phyloP scores from a whole-genome alignment of 1,140 invertebrate species.

The Nylanderia fulva region DNA sequence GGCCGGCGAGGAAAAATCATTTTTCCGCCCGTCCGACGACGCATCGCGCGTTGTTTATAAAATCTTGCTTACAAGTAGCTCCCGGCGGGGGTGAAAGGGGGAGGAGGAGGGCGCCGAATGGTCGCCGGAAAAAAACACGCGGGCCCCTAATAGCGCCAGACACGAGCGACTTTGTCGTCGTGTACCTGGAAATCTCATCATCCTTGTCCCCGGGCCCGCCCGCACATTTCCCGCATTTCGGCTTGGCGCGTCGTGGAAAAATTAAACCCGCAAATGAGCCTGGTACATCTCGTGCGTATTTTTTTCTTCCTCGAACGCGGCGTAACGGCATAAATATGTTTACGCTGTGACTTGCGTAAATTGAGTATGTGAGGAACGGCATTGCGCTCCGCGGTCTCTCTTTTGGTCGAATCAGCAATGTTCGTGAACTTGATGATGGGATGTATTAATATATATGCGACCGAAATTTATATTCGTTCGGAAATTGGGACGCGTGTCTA shows the following conservation, averaged over 20 bases:
- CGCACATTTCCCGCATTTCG: conserved; percentile 39
- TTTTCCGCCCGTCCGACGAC: conserved; percentile 2
- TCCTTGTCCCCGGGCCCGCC: background rate
- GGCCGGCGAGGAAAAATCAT: conserved; percentile 44
- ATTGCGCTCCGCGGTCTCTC: background rate
- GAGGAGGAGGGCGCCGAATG: too few species aligned
- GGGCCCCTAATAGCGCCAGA: conserved; percentile 36
- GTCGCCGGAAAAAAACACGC: conserved; percentile 51
- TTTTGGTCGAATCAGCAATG: conserved; percentile 32
- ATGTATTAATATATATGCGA: too few species aligned
- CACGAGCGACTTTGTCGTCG: conserved; percentile 46
- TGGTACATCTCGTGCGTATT: conserved; percentile 1
- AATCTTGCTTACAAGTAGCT: conserved; percentile 59
- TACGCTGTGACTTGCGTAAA: conserved; percentile 36
- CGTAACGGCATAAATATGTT: conserved; percentile 55
- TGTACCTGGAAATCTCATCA: conserved; percentile 57
- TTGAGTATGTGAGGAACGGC: conserved; percentile 30
- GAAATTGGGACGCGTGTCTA: conserved; percentile 22
- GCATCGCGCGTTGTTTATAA: conserved; percentile 25
- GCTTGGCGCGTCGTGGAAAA: conserved; percentile 42
- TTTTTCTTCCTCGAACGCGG: conserved; percentile 32
- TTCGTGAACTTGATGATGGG: conserved; percentile 45
- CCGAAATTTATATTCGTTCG: conserved; percentile 23
- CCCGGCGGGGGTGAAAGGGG: conserved; percentile 19
- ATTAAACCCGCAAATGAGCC: conserved; percentile 1